These are phyloP conservation scores for Trissolcus japonicus DNA, from an alignment of 2,888 invertebrate species.

Conservation along the genomic window DNA sequence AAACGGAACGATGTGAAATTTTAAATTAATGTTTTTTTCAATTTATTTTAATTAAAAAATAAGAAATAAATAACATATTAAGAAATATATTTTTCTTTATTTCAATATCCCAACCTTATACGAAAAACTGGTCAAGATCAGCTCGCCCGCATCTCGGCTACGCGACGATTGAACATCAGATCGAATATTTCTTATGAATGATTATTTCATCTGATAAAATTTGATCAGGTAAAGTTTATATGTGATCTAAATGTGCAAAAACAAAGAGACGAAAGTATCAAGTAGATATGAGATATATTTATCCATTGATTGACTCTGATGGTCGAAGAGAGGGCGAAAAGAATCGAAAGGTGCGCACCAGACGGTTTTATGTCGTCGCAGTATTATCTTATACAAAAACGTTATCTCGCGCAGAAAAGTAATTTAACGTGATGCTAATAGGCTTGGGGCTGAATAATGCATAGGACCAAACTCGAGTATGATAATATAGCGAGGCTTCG, in stretches of 20 bases:
- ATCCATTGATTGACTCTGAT: slow-evolving; percentile 16
- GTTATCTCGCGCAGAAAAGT: slow-evolving; percentile 68
- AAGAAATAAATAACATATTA: too few species aligned
- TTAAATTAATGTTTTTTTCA: too few species aligned
- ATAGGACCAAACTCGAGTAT: slow-evolving; percentile 55
- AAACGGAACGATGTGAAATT: too few species aligned
- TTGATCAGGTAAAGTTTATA: background rate
- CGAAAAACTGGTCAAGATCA: too few species aligned
- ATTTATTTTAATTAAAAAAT: too few species aligned
- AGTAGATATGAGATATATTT: slow-evolving; percentile 40
- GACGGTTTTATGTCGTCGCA: slow-evolving; percentile 51
- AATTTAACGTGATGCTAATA: slow-evolving; percentile 72
- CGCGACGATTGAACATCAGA: too few species aligned
- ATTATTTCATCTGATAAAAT: too few species aligned
- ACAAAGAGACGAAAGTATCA: slow-evolving; percentile 29
- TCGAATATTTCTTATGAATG: too few species aligned
- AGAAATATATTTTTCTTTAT: too few species aligned
- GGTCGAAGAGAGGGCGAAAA: slow-evolving; percentile 8
- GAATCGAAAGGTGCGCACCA: slow-evolving; percentile 28
- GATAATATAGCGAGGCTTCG: slow-evolving; percentile 59
- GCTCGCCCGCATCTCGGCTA: too few species aligned
- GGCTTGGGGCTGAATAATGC: slow-evolving; percentile 62
- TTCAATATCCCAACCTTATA: too few species aligned
- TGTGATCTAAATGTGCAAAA: slow-evolving; percentile 18
- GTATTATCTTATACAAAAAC: slow-evolving; percentile 65